Percentiles rank a stretch among this genome's conserved stretches.
These are phyloP conservation scores for Thecocarcelia acutangulata DNA, from an alignment of 2,888 invertebrate species.

Conservation along the genomic window DNA sequence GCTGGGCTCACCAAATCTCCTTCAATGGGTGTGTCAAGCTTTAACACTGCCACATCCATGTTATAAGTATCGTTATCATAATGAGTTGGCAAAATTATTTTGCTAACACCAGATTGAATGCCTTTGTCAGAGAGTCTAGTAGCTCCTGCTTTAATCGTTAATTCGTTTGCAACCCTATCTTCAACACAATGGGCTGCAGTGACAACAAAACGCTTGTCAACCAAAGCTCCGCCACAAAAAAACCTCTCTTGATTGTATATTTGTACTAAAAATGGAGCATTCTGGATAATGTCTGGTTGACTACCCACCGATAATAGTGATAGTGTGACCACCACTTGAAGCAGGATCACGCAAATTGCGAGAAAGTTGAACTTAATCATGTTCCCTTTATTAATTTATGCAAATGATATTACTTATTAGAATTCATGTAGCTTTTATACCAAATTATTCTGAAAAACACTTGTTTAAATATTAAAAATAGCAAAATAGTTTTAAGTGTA, in stretches of 20 bases:
- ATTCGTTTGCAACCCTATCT: background rate
- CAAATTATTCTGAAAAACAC: no score
- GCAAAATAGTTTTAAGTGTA: no score
- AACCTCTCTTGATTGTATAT: background rate
- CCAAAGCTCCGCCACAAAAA: background rate
- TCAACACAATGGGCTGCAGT: background rate
- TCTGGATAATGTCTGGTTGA: background rate
- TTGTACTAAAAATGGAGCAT: background rate
- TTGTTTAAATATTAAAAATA: no score
- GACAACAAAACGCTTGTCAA: background rate
- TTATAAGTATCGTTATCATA: background rate
- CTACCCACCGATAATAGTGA: background rate
- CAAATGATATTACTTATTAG: no score
- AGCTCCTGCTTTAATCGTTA: background rate
- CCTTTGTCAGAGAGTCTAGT: slow-evolving; percentile 4
- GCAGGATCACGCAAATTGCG: no score
- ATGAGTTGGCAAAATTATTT: background rate
- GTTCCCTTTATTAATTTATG: no score
- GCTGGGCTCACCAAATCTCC: background rate
- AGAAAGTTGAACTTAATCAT: no score
- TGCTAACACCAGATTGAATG: background rate
- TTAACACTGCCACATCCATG: background rate
- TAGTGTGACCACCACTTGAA: slow-evolving; percentile 1
- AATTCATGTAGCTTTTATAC: no score
- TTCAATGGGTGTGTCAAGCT: background rate